Evolutionary conservation across 2,888 invertebrate genomes (phyloP).

Genomic region (Halictus quadricinctus): DNA sequence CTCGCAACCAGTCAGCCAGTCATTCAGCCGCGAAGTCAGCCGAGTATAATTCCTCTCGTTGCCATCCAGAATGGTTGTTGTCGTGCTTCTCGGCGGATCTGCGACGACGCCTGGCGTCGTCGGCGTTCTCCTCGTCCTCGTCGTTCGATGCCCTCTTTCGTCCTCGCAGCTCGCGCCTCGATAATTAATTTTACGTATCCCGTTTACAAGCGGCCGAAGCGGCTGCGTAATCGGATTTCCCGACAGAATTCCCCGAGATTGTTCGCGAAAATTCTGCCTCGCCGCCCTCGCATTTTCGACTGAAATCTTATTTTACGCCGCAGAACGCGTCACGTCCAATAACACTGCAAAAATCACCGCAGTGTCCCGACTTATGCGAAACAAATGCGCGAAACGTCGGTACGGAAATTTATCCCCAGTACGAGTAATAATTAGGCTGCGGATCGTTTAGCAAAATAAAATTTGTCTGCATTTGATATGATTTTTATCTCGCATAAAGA

Average conservation of each 20-base stretch:
- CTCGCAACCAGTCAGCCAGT: conserved; percentile 54
- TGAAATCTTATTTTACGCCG: not conserved
- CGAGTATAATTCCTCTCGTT: conserved; percentile 74
- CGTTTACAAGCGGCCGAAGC: conserved; percentile 77
- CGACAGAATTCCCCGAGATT: conserved; percentile 79
- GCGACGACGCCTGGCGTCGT: conserved; percentile 15
- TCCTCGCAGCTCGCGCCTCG: conserved; percentile 58
- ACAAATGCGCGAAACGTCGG: not conserved
- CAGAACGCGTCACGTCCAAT: not conserved
- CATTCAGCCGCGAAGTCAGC: conserved; percentile 58
- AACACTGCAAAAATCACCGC: not conserved
- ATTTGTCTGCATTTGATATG: too few species aligned
- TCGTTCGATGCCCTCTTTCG: conserved; percentile 53
- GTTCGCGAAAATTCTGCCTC: conserved; percentile 67
- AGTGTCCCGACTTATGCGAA: too few species aligned
- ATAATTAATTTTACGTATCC: conserved; percentile 80
- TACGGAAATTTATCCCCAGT: not conserved
- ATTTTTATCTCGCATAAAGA: too few species aligned
- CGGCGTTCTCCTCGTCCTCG: conserved; percentile 33
- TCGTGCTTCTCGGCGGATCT: conserved; percentile 1
- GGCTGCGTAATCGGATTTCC: conserved; percentile 76
- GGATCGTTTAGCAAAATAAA: not conserved
- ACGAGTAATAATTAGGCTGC: too few species aligned
- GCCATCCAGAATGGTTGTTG: not conserved
- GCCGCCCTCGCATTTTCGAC: conserved; percentile 15